phyloP scores from a whole-genome alignment of 2,888 invertebrate species.

The Polia nebulosa region DNA sequence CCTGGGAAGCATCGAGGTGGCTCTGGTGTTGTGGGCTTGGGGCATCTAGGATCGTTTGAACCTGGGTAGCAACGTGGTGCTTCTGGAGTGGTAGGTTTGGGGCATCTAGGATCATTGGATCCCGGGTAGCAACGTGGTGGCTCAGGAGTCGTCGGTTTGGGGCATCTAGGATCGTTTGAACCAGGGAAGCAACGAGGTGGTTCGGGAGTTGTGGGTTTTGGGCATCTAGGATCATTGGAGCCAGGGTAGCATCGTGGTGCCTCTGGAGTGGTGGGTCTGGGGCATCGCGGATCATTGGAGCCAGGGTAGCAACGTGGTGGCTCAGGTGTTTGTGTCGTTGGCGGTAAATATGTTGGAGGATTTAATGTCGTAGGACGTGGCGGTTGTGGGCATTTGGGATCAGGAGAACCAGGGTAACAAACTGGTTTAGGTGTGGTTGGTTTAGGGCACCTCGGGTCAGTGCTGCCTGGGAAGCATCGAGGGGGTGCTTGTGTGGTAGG shows the following conservation, averaged over 20 bases:
- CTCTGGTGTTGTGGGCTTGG: conserved; percentile 62
- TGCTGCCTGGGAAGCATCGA: conserved; percentile 72
- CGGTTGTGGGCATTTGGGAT: conserved; percentile 65
- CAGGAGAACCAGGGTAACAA: conserved; percentile 60
- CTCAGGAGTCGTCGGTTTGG: conserved; percentile 67
- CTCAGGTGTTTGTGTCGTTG: conserved; percentile 53
- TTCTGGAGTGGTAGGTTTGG: conserved; percentile 64
- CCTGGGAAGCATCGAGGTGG: conserved; percentile 66
- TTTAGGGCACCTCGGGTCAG: conserved; percentile 78
- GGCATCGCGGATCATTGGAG: conserved; percentile 59
- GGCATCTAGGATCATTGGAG: conserved; percentile 70
- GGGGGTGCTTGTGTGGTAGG: conserved; percentile 70
- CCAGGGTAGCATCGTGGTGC: conserved; percentile 69
- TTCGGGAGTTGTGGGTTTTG: conserved; percentile 62
- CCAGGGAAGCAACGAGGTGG: conserved; percentile 67
- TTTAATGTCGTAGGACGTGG: conserved; percentile 56
- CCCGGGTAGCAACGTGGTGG: conserved; percentile 70
- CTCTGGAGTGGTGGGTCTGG: conserved; percentile 70
- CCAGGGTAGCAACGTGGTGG: conserved; percentile 48
- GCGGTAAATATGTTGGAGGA: conserved; percentile 71
- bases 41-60: conserved; percentile 64
- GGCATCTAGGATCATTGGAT: conserved; percentile 67
- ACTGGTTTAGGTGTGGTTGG: conserved; percentile 65
- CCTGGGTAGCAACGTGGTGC: conserved; percentile 74
- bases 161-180: conserved; percentile 68